phyloP scores from a whole-genome alignment of 1,140 invertebrate genomes.

The Atopsyche davidsoni region DNA sequence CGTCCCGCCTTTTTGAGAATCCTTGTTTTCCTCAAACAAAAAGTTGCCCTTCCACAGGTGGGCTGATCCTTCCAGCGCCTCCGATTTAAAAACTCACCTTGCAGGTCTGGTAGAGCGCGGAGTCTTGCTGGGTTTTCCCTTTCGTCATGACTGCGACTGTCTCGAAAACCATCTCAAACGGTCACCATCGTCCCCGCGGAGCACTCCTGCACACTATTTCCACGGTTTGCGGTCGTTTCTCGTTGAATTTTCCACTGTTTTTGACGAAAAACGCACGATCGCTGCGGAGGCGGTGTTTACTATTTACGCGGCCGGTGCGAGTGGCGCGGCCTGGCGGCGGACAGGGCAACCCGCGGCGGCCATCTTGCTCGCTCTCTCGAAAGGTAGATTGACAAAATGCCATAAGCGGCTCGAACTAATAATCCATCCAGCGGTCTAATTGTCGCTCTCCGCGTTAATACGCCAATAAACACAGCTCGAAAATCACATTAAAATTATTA shows the following conservation, averaged over 20 bases:
- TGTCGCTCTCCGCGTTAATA: too few species aligned
- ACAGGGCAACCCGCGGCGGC: not conserved
- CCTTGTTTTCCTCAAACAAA: too few species aligned
- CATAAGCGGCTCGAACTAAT: too few species aligned
- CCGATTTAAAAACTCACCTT: slow-evolving; percentile 24
- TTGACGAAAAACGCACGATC: slow-evolving; percentile 1
- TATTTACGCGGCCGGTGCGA: slow-evolving; percentile 11
- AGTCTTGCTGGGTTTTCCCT: slow-evolving; percentile 28
- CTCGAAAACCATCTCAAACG: slow-evolving; percentile 4
- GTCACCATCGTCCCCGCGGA: slow-evolving; percentile 3
- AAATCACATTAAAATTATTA: too few species aligned
- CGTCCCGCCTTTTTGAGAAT: too few species aligned
- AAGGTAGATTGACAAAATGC: too few species aligned
- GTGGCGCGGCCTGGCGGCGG: slow-evolving; percentile 7
- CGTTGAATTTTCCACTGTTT: slow-evolving; percentile 23
- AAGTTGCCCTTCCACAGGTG: too few species aligned
- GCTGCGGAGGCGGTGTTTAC: slow-evolving; percentile 9
- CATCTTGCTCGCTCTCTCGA: too few species aligned
- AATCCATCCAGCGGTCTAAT: too few species aligned
- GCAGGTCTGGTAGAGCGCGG: slow-evolving; percentile 29
- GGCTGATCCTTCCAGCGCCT: slow-evolving; percentile 16
- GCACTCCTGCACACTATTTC: slow-evolving; percentile 4
- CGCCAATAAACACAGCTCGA: too few species aligned
- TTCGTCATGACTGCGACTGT: slow-evolving; percentile 23
- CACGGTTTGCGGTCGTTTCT: slow-evolving; percentile 8